Base-by-base conservation (phyloP, 2,888 invertebrate species). In the Andrena trimmerana region DNA sequence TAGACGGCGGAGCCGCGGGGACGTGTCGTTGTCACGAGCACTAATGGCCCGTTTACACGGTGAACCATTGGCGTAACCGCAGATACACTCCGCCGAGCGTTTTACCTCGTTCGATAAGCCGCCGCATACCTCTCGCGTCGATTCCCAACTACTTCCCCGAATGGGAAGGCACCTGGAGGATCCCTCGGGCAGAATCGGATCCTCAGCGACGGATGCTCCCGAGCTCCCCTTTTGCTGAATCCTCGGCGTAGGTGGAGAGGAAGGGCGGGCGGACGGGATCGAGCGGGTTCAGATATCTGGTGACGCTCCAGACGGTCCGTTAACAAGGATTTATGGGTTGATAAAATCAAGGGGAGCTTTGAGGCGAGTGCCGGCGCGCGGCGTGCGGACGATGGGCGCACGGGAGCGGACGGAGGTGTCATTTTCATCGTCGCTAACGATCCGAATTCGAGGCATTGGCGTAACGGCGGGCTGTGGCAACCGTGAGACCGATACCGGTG, bases 11-110 rank as follows among this genome's bases (percentile, higher is more conserved):
- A 48, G 76, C 85, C 42, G 70, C 69, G 59, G 62, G 68, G 69
- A 60, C 71, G 81, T 62, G 81, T 77, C 84, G 84, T 77, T 81
- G 77, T 86, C 84, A 82, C 87, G 74, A 77, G 82, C 74, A 48
- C 78, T 85, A 83, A 86, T 85, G 83, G 73, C 79, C 62, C 86
- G 83, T 85, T 85, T 81, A 73, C 82, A 82, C 85, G 74, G 72
- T 60, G 57, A 75, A 65, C 71, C 77, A 86, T 85, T 72, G 79
- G 68, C 73, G 78, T 76, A 70, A 84, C 85, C 85, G 67, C 84
- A 77, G 36, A 76, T 68, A 66, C 73, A 70, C 72, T 62, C 60
- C 24, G 27, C 50, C 27, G 10, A 20, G 27, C 48, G 52, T 69
- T 81, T 69, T 52, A 31, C 52, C 59, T 2, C n/a, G 42, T 60